Percentiles rank a stretch among this genome's conserved stretches.
Conservation (phyloP, 2,113 vertebrate species). For the Hydropotes inermis region DNA sequence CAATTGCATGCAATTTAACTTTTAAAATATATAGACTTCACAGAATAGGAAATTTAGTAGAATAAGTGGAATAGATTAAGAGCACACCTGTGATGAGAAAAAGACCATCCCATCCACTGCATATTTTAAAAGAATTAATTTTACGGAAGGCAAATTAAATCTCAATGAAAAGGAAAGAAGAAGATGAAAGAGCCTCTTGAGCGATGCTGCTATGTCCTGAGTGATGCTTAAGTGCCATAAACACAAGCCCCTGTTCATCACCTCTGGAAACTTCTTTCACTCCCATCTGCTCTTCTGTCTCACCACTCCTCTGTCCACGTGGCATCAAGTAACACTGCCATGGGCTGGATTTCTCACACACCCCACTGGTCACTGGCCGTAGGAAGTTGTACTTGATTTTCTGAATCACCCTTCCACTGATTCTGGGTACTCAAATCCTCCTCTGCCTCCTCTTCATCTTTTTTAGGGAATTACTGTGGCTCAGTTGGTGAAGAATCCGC, state of each 20-base stretch:
- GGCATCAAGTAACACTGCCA: background rate
- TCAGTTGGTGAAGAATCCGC: background rate
- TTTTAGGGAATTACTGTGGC: background rate
- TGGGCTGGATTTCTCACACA: background rate
- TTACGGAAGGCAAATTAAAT: background rate
- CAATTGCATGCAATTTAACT: background rate
- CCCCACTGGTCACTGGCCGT: background rate
- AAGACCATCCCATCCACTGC: background rate
- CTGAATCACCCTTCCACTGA: background rate
- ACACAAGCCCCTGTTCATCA: background rate
- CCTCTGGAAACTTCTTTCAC: background rate
- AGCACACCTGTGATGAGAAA: background rate
- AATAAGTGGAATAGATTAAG: background rate
- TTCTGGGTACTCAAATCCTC: background rate
- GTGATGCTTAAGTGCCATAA: background rate
- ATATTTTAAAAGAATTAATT: background rate
- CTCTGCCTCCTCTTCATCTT: background rate
- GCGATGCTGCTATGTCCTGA: background rate
- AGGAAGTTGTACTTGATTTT: background rate
- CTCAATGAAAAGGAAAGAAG: background rate
- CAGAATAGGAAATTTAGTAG: background rate
- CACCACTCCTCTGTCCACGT: rapidly evolving
- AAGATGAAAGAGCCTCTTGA: background rate
- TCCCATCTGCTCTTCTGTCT: background rate
- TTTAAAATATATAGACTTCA: background rate